Evolutionary conservation across 2,797 vertebrate species (phyloP).

Genomic region (Tinamus major): DNA sequence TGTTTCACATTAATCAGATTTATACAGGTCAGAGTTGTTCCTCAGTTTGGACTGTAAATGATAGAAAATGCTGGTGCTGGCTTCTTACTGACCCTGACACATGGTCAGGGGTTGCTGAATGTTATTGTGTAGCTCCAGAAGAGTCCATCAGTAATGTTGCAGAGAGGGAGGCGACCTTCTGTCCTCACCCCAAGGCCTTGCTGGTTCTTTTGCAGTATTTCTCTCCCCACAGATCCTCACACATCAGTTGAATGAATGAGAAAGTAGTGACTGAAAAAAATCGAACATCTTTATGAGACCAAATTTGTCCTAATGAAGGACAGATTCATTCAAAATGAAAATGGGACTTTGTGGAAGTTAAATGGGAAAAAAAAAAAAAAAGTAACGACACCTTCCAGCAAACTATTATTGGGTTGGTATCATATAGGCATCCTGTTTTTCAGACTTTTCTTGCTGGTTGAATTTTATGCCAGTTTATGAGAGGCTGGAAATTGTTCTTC

Average conservation of each 20-base stretch:
- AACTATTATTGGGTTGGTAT: neutral
- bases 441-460: neutral
- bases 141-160: neutral
- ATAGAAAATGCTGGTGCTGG: neutral
- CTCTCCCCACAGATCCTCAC: neutral
- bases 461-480: neutral
- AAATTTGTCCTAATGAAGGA: neutral
- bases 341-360: rapidly evolving
- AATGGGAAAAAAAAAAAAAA: neutral
- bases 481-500: neutral
- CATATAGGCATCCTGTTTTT: neutral
- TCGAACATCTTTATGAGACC: neutral
- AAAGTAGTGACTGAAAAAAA: neutral
- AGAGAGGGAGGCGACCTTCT: neutral
- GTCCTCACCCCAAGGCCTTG: neutral
- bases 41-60: neutral
- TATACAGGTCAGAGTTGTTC: neutral
- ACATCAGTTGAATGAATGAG: neutral
- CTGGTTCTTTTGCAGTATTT: neutral
- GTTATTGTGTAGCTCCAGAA: neutral
- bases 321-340: neutral
- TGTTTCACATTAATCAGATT: neutral
- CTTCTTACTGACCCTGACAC: rapidly evolving
- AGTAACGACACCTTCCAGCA: neutral
- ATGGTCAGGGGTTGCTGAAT: neutral